Evolutionary conservation across 2,797 vertebrate genomes (phyloP).

Genomic region (Picus viridis): DNA sequence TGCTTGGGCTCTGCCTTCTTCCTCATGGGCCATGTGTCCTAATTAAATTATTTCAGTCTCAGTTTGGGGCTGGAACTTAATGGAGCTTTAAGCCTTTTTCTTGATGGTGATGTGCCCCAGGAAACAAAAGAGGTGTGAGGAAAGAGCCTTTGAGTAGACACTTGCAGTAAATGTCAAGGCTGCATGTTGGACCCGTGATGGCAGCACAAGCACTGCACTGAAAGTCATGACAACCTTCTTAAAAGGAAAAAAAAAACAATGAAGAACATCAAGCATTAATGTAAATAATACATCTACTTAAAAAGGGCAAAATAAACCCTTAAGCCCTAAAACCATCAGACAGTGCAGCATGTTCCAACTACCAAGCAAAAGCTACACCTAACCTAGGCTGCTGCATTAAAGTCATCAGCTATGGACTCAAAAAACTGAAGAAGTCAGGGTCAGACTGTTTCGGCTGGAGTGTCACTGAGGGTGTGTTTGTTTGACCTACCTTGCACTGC

Average conservation of each 20-base stretch:
- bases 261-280: background rate
- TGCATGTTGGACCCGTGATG: background rate
- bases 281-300: background rate
- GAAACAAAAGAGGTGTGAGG: background rate
- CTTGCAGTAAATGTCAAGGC: background rate
- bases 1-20: background rate
- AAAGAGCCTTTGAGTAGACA: background rate
- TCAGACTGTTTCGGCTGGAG: background rate
- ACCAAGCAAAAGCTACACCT: background rate
- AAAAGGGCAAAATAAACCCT: background rate
- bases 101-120: background rate
- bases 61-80: background rate
- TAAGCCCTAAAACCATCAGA: background rate
- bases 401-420: background rate
- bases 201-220: background rate
- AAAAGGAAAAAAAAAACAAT: background rate
- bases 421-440: background rate
- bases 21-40: background rate
- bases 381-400: background rate
- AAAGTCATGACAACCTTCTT: background rate
- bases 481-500: too few relatives aligned
- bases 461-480: too few relatives aligned
- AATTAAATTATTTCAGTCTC: background rate
- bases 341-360: background rate
- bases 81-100: background rate